Evolutionary conservation across 2,113 vertebrate species (phyloP).

Genomic region (Antigone vipio): DNA sequence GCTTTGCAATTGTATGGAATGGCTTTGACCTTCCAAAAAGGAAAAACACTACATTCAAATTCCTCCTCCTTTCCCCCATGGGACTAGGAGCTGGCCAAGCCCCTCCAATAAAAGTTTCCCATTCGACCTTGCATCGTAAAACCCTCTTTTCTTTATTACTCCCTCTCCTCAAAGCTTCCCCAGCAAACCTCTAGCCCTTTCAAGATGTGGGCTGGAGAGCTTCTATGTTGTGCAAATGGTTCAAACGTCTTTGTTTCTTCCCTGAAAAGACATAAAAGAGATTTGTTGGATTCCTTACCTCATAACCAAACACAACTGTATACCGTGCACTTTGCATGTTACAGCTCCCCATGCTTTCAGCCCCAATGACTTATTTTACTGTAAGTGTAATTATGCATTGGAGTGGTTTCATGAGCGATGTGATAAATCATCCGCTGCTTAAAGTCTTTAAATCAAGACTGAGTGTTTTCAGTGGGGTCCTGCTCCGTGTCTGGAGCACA

Average conservation of each 20-base stretch:
- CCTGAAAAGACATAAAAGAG: slow-evolving; percentile 5
- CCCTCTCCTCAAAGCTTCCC: neutral
- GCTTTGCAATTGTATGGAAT: slow-evolving; percentile 3
- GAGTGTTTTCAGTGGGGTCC: neutral
- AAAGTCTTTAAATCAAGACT: slow-evolving; percentile 20
- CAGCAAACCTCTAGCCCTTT: neutral
- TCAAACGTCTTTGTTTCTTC: neutral
- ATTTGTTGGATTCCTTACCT: neutral
- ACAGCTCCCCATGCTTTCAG: neutral
- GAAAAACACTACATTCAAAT: neutral
- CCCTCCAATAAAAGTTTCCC: neutral
- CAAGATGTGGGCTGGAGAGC: neutral
- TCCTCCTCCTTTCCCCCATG: neutral
- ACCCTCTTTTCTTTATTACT: slow-evolving; percentile 12
- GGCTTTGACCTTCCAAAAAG: slow-evolving; percentile 44
- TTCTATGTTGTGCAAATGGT: neutral
- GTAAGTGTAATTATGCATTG: slow-evolving; percentile 22
- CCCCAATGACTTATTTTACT: neutral
- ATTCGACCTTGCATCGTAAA: neutral
- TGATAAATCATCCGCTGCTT: neutral
- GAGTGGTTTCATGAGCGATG: neutral
- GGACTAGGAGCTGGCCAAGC: neutral
- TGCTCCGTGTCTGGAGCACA: neutral
- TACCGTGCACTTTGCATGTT: neutral
- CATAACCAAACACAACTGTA: neutral